Evolutionary conservation across 53 echinoderm and acorn worm genomes (phyloP), one percentile per base, ranked within the genome.

Genomic region (Echinarachnius parma): DNA sequence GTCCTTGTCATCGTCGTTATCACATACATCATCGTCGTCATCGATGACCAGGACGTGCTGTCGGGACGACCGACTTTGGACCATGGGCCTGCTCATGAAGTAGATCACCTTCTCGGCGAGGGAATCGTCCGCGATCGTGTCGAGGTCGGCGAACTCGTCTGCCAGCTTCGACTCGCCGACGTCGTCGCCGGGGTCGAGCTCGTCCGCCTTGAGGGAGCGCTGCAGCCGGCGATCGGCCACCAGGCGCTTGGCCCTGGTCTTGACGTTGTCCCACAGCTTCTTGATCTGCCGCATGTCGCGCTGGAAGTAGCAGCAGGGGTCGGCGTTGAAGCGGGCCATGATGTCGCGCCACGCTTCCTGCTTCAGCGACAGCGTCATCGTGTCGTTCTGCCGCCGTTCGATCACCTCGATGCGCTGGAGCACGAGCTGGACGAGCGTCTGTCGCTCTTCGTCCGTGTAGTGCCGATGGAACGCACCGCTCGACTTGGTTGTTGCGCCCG

Each of bases 231-330:
- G 47, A 10, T 47, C 66, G 46, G 48, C 28, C 30, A 66, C 66
- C 66, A 66, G 27, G 2, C 66, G 27, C 8, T 66, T 66, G 3
- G 66, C 46, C 48, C 66, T 66, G 48, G 66, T 66, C 66, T 66
- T 66, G 49, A 66, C 47, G 31, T 66, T 66, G 48, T 66, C 66
- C 66, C 66, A 66, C 1, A 66, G 49, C 23, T 66, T 66, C 66
- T 48, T 66, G n/a, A 66, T 28, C 48, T 66, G 66, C 15, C 24
- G 46, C n/a, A 9, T 47, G 31, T 47, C 48, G n/a, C 66, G 66
- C n/a, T 46, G 48, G 2, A 29, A 31, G 8, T 15, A 46, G 66
- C 66, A 66, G 21, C 66, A 46, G 1, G 29, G 46, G 48, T 47
- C 46, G 47, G 26, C 26, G 48, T 66, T 66, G 48, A 66, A 66